phyloP scores from a whole-genome alignment of 2,797 vertebrate genomes.

The Amblyraja radiata region DNA sequence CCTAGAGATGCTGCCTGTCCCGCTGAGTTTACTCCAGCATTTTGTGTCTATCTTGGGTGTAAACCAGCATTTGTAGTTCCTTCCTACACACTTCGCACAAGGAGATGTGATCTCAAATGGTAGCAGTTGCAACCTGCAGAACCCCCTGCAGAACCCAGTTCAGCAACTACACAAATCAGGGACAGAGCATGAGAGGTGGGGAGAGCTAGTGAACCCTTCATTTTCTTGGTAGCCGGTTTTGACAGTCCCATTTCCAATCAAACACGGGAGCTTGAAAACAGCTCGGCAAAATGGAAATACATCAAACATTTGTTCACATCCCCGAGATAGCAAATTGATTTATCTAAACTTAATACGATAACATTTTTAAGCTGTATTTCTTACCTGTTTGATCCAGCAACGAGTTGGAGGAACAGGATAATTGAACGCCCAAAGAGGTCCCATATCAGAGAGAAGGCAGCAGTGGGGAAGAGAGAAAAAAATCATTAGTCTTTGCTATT shows the following conservation, averaged over 20 bases:
- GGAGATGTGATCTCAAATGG: neutral
- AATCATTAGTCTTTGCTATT: constrained; percentile 3
- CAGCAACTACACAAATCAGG: neutral
- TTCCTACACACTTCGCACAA: neutral
- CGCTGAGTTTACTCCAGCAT: too few species aligned
- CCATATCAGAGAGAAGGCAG: neutral
- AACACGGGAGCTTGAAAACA: neutral
- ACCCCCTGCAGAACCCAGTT: neutral
- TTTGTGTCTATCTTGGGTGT: too few species aligned
- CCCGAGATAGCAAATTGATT: neutral
- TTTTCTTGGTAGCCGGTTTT: neutral
- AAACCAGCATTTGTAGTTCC: too few species aligned
- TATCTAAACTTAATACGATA: neutral
- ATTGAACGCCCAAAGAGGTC: neutral
- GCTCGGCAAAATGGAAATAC: neutral
- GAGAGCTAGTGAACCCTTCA: neutral
- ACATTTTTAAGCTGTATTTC: constrained; percentile 17
- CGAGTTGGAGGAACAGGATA: neutral
- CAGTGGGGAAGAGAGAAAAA: neutral
- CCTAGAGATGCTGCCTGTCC: too few species aligned
- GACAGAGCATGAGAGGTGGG: neutral
- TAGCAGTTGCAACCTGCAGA: neutral
- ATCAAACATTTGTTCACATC: neutral
- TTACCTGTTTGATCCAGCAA: constrained; percentile 35
- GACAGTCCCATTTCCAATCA: neutral